phyloP scores from a whole-genome alignment of 2,797 vertebrate genomes.

The Xenopus petersii region DNA sequence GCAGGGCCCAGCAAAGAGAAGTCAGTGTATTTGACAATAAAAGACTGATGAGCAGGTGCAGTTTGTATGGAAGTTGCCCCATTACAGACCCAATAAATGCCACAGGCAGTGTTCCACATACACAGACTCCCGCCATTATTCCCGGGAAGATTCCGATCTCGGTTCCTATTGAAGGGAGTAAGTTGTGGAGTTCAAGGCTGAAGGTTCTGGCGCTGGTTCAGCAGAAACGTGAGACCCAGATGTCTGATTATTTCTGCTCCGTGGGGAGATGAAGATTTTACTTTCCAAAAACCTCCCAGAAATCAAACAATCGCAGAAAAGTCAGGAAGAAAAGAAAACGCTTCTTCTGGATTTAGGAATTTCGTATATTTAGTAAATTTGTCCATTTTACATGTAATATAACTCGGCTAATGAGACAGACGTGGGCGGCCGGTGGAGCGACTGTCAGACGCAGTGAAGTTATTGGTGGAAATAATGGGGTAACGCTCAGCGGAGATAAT shows the following conservation, averaged over 20 bases:
- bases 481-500: too few species aligned
- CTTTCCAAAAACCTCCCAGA: slow-evolving; percentile 15
- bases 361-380: slow-evolving; percentile 17
- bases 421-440: too few species aligned
- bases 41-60: too few species aligned
- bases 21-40: too few species aligned
- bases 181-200: slow-evolving; percentile 3
- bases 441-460: too few species aligned
- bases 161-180: neutral
- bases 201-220: neutral
- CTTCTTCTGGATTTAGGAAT: slow-evolving; percentile 12
- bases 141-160: neutral
- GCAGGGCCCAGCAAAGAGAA: too few species aligned
- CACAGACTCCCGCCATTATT: too few species aligned
- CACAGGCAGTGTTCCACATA: too few species aligned
- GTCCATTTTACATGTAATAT: slow-evolving; percentile 11
- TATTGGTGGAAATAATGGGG: too few species aligned
- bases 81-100: too few species aligned
- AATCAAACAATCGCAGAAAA: slow-evolving; percentile 8
- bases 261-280: neutral
- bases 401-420: neutral
- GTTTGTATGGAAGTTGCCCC: too few species aligned
- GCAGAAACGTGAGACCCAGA: slow-evolving; percentile 2
- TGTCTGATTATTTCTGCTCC: slow-evolving; percentile 16
- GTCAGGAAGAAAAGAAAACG: slow-evolving; percentile 5